Percentiles rank a stretch among this genome's conserved stretches.
Conservation (phyloP, 2,888 invertebrate genomes). For the Cephus sareptanus region DNA sequence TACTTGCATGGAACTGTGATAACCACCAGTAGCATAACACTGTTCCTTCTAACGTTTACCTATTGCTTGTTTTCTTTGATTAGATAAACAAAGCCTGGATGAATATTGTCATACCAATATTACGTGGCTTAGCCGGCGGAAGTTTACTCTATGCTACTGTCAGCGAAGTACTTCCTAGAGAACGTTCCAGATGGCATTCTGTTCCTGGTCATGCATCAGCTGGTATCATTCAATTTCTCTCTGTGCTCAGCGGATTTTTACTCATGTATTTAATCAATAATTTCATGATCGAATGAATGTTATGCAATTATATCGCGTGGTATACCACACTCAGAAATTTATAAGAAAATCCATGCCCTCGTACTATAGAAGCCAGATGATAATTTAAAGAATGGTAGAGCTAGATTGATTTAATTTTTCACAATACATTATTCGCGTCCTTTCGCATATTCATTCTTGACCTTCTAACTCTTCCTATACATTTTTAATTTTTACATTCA, state of each 20-base stretch:
- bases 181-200: constrained; percentile 78
- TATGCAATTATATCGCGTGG: neutral
- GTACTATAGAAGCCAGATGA: neutral
- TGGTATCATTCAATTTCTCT: constrained; percentile 73
- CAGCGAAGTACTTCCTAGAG: constrained; percentile 81
- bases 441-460: neutral
- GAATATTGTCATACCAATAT: constrained; percentile 31
- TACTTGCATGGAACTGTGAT: too few relatives aligned
- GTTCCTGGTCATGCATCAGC: constrained; percentile 67
- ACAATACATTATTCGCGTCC: neutral
- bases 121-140: constrained; percentile 78
- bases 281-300: constrained; percentile 69
- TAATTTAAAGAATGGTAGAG: neutral
- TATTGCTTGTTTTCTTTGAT: neutral
- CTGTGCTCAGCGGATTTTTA: constrained; percentile 72
- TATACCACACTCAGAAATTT: neutral
- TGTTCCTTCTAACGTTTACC: neutral
- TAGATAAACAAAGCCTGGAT: constrained; percentile 33
- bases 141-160: constrained; percentile 82
- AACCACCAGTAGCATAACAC: neutral
- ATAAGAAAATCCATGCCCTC: neutral
- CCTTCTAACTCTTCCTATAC: neutral
- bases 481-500: neutral
- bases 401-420: neutral
- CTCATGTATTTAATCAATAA: constrained; percentile 74